Percentiles rank a stretch among this genome's conserved stretches.
phyloP scores from a whole-genome alignment of 1,140 invertebrate genomes.

The Zaprionus kolodkinae region DNA sequence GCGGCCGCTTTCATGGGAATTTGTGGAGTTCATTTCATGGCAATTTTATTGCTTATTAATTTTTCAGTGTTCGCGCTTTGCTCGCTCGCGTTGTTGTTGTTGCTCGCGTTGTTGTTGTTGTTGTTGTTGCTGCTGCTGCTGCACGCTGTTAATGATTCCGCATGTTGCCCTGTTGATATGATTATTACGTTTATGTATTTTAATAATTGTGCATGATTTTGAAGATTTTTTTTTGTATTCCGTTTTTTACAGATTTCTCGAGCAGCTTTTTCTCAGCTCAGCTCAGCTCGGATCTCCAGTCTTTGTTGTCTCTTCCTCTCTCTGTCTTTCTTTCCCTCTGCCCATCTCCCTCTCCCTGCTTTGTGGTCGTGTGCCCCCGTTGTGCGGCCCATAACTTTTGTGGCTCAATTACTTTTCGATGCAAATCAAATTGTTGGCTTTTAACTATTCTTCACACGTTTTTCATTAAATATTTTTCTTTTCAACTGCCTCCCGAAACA shows the following conservation, averaged over 20 bases:
- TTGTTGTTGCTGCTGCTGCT: constrained; percentile 29
- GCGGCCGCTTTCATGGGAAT: constrained; percentile 79
- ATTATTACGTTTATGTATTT: constrained; percentile 83
- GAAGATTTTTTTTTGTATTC: constrained; percentile 52
- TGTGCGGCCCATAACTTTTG: constrained; percentile 72
- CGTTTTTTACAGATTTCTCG: constrained; percentile 10
- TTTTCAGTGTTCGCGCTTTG: constrained; percentile 79
- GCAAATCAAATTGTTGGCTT: constrained; percentile 82
- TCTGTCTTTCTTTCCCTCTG: not conserved
- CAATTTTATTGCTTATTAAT: constrained; percentile 84
- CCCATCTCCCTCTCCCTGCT: constrained; percentile 14
- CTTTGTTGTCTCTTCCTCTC: not conserved
- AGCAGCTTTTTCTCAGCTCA: constrained; percentile 15
- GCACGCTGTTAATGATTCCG: constrained; percentile 73
- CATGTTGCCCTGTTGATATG: constrained; percentile 73
- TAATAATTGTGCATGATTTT: constrained; percentile 84
- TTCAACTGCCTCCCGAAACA: constrained; percentile 40
- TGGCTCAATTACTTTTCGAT: constrained; percentile 83
- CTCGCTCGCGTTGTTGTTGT: constrained; percentile 18
- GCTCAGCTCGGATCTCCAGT: not conserved
- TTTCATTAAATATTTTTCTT: constrained; percentile 68
- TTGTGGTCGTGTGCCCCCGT: constrained; percentile 69
- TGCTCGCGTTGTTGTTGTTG: constrained; percentile 23
- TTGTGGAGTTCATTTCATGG: constrained; percentile 83
- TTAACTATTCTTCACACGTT: constrained; percentile 83